These are phyloP conservation scores for Sceloporus tristichus DNA, from an alignment of 2,113 vertebrate genomes.

Conservation along the genomic window DNA sequence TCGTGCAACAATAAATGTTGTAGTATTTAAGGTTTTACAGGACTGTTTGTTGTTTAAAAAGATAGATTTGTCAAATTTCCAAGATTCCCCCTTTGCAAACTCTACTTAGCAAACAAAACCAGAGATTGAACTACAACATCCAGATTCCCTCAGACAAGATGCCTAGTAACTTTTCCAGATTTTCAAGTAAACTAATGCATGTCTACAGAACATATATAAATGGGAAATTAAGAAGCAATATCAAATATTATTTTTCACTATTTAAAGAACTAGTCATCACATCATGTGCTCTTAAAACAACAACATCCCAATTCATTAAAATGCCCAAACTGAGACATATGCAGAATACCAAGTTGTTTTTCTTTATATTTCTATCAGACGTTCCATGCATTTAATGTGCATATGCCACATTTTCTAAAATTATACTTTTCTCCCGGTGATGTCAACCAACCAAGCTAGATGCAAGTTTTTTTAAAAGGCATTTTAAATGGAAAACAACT, in stretches of 20 bases:
- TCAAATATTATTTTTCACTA: background rate
- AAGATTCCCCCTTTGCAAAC: background rate
- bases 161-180: too few species aligned
- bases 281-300: background rate
- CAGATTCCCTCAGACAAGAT: too few species aligned
- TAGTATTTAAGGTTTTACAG: background rate
- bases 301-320: background rate
- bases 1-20: background rate
- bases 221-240: background rate
- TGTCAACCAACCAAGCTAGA: slow-evolving; percentile 9
- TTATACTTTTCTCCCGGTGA: background rate
- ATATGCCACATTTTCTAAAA: slow-evolving; percentile 20
- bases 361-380: slow-evolving; percentile 18
- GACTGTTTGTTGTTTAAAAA: background rate
- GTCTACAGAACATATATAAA: too few species aligned
- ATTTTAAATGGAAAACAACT: slow-evolving; percentile 4
- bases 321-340: background rate
- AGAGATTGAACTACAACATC: background rate
- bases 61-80: background rate
- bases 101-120: background rate
- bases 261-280: background rate
- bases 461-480: slow-evolving; percentile 16
- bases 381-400: background rate
- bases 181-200: background rate
- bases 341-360: background rate